Conservation (phyloP, 1,140 invertebrate species). For the Lasaia peninsularis region DNA sequence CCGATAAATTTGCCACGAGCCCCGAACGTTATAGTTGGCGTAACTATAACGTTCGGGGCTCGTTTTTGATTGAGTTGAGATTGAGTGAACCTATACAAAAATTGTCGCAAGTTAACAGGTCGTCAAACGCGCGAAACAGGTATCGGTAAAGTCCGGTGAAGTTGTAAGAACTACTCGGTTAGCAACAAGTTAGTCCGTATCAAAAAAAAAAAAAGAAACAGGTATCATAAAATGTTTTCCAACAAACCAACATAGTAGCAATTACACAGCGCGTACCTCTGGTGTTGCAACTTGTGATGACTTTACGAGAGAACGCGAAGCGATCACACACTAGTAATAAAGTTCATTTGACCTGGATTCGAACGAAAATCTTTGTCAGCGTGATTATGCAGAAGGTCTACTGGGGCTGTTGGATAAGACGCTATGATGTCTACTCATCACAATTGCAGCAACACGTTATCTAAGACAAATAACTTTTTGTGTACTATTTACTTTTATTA, state of each 20-base stretch:
- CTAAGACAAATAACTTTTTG: background rate
- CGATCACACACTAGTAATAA: conserved; percentile 7
- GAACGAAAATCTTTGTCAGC: conserved; percentile 2
- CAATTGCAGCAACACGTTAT: background rate
- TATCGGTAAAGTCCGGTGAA: too few species aligned
- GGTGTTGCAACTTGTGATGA: background rate
- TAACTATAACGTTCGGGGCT: too few species aligned
- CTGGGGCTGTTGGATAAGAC: background rate
- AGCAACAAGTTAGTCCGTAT: too few species aligned
- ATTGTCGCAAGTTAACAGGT: background rate
- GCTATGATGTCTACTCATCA: background rate
- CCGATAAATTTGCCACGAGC: too few species aligned
- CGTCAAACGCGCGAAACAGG: background rate
- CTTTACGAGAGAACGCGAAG: conserved; percentile 5
- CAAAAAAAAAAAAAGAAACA: too few species aligned
- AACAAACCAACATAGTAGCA: background rate
- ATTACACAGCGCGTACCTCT: background rate
- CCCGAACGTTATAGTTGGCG: too few species aligned
- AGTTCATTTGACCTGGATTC: conserved; percentile 2
- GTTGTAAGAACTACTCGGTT: too few species aligned
- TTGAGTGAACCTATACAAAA: too few species aligned
- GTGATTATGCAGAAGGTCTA: background rate
- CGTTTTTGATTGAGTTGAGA: too few species aligned
- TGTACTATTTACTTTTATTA: too few species aligned
- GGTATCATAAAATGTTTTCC: background rate